Evolutionary conservation across 2,797 vertebrate species (phyloP).

Genomic region (Labroides dimidiatus): DNA sequence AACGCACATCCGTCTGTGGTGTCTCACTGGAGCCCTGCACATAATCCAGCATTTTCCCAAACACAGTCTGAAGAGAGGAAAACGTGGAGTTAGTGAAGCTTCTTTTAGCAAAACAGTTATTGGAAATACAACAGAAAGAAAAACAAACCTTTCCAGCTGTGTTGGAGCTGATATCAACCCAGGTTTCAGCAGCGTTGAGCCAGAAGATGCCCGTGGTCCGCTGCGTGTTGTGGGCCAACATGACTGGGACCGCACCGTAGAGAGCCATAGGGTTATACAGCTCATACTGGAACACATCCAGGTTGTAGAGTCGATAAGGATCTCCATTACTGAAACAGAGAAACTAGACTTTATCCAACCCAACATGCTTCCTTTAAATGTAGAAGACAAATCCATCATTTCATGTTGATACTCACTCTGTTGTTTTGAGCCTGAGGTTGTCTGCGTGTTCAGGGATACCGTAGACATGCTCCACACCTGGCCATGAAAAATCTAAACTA

Average conservation of each 20-base stretch:
- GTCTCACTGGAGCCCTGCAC: constrained; percentile 92
- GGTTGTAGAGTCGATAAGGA: constrained; percentile 93
- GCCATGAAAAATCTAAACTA: constrained; percentile 94
- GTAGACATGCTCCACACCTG: constrained; percentile 92
- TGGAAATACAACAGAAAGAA: neutral
- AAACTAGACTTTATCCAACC: neutral
- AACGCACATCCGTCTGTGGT: constrained; percentile 93
- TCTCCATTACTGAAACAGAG: constrained; percentile 86
- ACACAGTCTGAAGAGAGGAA: constrained; percentile 78
- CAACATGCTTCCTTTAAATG: neutral
- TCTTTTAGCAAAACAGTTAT: neutral
- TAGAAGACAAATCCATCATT: neutral
- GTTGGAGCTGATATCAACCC: constrained; percentile 96
- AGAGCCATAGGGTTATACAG: constrained; percentile 93
- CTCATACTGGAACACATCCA: constrained; percentile 98
- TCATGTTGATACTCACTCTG: constrained; percentile 86
- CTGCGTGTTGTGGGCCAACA: constrained; percentile 88
- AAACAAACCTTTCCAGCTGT: constrained; percentile 90
- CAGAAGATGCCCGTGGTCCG: constrained; percentile 93
- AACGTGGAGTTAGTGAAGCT: neutral
- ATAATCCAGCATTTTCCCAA: constrained; percentile 87
- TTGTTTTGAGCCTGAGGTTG: constrained; percentile 89
- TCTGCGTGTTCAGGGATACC: constrained; percentile 96
- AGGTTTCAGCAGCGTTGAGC: constrained; percentile 96
- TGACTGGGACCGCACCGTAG: constrained; percentile 91